A percentile compares a stretch with the other conserved stretches of the same genome.
These are phyloP conservation scores for Hyposoter dolosus DNA, from an alignment of 2,888 invertebrate species.

Conservation along the genomic window DNA sequence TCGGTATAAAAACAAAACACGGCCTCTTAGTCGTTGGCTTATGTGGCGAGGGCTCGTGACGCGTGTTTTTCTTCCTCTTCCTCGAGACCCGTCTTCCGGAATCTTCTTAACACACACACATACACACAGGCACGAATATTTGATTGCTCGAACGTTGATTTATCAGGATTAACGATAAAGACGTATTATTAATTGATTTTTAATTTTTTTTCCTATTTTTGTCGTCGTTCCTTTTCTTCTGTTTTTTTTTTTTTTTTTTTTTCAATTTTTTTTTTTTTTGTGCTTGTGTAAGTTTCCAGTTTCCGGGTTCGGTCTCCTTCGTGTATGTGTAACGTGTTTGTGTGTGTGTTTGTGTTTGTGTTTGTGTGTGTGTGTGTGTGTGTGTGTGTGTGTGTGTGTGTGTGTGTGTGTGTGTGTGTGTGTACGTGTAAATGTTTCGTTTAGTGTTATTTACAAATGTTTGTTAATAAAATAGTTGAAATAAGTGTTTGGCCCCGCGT, in stretches of 20 bases:
- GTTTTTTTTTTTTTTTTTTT: constrained; percentile 18
- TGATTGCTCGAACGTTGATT: constrained; percentile 40
- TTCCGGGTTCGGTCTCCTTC: too few species aligned
- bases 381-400: too few species aligned
- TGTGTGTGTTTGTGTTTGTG: constrained; percentile 56
- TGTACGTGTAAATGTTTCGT: constrained; percentile 41
- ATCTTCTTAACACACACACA: constrained; percentile 13
- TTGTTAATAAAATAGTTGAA: constrained; percentile 83
- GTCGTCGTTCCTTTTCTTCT: constrained; percentile 49
- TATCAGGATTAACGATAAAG: constrained; percentile 5
- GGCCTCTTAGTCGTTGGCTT: constrained; percentile 37
- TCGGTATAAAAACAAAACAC: constrained; percentile 5
- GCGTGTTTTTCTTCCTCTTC: constrained; percentile 27
- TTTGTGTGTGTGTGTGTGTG: too few species aligned
- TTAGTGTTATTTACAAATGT: constrained; percentile 83
- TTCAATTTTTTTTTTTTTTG: constrained; percentile 43
- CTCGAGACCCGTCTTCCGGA: constrained; percentile 1
- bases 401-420: constrained; percentile 64
- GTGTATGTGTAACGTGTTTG: too few species aligned
- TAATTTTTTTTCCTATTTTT: neutral
- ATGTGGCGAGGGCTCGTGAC: neutral
- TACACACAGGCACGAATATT: constrained; percentile 23
- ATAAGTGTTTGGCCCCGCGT: constrained; percentile 84
- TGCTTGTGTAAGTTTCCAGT: too few species aligned
- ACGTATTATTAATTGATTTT: constrained; percentile 5